Conservation (phyloP, 2,113 vertebrate genomes). For the Oxygymnocypris stewartii region DNA sequence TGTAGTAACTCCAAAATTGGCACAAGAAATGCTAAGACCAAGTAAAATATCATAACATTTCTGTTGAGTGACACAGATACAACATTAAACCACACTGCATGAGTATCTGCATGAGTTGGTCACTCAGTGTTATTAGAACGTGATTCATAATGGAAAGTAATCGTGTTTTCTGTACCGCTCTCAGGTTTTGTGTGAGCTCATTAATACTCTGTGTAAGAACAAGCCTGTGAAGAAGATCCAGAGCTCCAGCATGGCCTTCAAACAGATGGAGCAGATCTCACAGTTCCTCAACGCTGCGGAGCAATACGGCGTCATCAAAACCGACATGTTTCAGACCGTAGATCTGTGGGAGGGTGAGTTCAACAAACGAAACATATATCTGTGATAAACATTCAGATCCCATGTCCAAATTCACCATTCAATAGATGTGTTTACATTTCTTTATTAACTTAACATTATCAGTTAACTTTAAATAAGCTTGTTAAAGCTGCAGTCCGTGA, state of each 20-base stretch:
- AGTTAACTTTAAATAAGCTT: not conserved
- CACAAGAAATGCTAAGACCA: not conserved
- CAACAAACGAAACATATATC: too few species aligned
- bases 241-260: constrained; percentile 89
- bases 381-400: too few species aligned
- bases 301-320: constrained; percentile 90
- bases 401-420: too few species aligned
- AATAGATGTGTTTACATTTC: too few species aligned
- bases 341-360: constrained; percentile 92
- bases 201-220: constrained; percentile 86
- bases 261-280: constrained; percentile 98
- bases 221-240: constrained; percentile 90
- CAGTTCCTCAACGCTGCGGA: constrained; percentile 93
- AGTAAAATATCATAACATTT: not conserved
- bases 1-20: not conserved
- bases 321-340: constrained; percentile 96
- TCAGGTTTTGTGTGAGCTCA: constrained; percentile 87
- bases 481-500: not conserved
- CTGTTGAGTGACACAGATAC: not conserved
- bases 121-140: not conserved
- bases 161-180: not conserved
- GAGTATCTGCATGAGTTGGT: not conserved
- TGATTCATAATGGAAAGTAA: not conserved
- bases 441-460: too few species aligned
- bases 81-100: not conserved